These are phyloP conservation scores for Dione juno DNA, from an alignment of 2,888 invertebrate species.

Conservation along the genomic window DNA sequence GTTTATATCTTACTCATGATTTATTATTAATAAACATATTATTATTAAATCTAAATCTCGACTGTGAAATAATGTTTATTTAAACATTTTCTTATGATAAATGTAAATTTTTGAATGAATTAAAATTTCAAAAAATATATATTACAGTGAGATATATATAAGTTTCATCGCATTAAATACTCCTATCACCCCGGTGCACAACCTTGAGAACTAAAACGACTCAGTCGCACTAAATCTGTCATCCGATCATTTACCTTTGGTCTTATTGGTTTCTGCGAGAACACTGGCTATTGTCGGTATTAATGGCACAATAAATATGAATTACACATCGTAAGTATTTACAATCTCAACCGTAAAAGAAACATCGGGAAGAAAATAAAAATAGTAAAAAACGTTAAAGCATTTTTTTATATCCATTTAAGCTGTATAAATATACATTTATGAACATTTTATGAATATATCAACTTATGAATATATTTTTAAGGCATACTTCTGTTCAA, in stretches of 20 bases:
- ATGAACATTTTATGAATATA: no score
- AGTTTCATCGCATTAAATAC: constrained; percentile 3
- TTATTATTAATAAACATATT: no score
- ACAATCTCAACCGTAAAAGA: constrained; percentile 11
- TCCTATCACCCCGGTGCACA: constrained; percentile 24
- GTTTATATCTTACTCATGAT: no score
- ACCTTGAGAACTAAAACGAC: constrained; percentile 26
- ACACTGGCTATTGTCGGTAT: constrained; percentile 29
- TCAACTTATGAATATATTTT: no score
- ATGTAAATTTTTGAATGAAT: no score
- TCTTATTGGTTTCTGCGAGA: constrained; percentile 35
- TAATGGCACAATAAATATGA: constrained; percentile 33
- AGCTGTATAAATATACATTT: no score
- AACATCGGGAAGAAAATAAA: neutral
- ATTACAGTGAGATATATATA: neutral
- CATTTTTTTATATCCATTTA: neutral
- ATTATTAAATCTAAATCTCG: no score
- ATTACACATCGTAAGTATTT: constrained; percentile 29
- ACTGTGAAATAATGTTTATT: no score
- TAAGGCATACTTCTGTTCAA: neutral
- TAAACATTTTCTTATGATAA: no score
- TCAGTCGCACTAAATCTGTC: constrained; percentile 37
- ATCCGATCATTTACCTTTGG: constrained; percentile 36
- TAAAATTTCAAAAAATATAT: neutral
- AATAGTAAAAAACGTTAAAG: no score